These are phyloP conservation scores for Sphaerophoria taeniata DNA, from an alignment of 2,888 invertebrate genomes.

Conservation along the genomic window DNA sequence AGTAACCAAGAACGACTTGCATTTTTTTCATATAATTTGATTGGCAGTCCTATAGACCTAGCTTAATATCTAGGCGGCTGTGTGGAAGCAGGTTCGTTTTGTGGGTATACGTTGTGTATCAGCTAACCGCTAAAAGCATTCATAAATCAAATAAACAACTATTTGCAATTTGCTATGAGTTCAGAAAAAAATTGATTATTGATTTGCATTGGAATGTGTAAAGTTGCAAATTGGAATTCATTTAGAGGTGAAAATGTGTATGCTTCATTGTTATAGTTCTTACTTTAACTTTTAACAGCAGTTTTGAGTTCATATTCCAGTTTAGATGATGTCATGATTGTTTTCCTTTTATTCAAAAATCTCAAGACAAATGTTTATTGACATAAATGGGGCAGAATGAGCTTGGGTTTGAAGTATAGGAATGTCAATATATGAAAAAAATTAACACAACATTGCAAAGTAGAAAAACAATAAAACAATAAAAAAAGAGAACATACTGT, in stretches of 20 bases:
- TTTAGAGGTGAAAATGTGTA: not conserved
- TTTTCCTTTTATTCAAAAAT: too few relatives aligned
- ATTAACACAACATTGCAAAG: too few relatives aligned
- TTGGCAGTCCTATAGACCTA: not conserved
- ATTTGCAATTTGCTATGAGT: constrained; percentile 54
- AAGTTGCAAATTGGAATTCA: not conserved
- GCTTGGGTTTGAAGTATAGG: too few relatives aligned
- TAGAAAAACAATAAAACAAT: too few relatives aligned
- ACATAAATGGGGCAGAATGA: too few relatives aligned
- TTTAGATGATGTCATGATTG: too few relatives aligned
- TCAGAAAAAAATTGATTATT: constrained; percentile 38
- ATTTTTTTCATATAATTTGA: constrained; percentile 35
- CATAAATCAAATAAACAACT: constrained; percentile 69
- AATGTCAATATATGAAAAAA: too few relatives aligned
- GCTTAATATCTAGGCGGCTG: constrained; percentile 35
- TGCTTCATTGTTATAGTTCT: constrained; percentile 10
- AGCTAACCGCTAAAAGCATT: constrained; percentile 65
- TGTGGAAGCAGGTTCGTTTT: constrained; percentile 15
- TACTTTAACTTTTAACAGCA: not conserved
- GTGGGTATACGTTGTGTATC: constrained; percentile 38
- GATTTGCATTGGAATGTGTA: constrained; percentile 52
- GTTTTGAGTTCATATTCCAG: not conserved
- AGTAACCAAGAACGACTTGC: not conserved
- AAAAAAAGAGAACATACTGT: too few relatives aligned
- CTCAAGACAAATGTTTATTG: too few relatives aligned